These are phyloP conservation scores for Microplitis mediator DNA, from an alignment of 1,140 invertebrate genomes.

Conservation along the genomic window DNA sequence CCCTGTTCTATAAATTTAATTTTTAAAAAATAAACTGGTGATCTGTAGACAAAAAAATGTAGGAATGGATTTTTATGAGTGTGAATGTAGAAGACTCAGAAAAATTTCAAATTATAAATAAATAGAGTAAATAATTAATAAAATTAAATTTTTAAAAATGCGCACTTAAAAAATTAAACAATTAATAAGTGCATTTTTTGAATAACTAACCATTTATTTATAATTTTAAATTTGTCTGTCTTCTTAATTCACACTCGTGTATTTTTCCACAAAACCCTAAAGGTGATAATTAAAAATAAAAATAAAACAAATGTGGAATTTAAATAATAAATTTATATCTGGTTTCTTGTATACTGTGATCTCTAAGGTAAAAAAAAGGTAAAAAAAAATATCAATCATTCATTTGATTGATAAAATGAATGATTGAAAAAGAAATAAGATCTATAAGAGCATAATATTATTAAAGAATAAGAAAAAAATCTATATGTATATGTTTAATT, in stretches of 20 bases:
- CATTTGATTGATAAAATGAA: slow-evolving; percentile 35
- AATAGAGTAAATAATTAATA: background rate
- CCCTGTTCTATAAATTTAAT: no score
- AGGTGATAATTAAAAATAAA: background rate
- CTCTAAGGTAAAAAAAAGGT: slow-evolving; percentile 53
- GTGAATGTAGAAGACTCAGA: no score
- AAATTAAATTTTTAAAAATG: no score
- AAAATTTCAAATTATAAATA: no score
- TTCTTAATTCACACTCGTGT: no score
- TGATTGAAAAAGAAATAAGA: slow-evolving; percentile 14
- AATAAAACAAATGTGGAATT: background rate
- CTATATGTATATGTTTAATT: slow-evolving; percentile 40
- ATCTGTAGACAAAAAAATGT: background rate
- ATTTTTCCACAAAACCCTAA: slow-evolving; percentile 35
- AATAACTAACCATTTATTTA: no score
- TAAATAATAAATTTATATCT: slow-evolving; percentile 55
- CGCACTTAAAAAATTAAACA: no score
- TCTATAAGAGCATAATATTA: slow-evolving; percentile 36
- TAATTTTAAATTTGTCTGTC: no score
- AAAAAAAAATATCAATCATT: slow-evolving; percentile 41
- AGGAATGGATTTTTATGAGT: slow-evolving; percentile 36
- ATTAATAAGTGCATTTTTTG: slow-evolving; percentile 15
- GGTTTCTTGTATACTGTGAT: slow-evolving; percentile 63
- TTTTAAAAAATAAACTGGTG: background rate
- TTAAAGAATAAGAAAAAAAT: slow-evolving; percentile 17